Evolutionary conservation across 2,113 vertebrate species (phyloP).

Genomic region (Equus quagga): DNA sequence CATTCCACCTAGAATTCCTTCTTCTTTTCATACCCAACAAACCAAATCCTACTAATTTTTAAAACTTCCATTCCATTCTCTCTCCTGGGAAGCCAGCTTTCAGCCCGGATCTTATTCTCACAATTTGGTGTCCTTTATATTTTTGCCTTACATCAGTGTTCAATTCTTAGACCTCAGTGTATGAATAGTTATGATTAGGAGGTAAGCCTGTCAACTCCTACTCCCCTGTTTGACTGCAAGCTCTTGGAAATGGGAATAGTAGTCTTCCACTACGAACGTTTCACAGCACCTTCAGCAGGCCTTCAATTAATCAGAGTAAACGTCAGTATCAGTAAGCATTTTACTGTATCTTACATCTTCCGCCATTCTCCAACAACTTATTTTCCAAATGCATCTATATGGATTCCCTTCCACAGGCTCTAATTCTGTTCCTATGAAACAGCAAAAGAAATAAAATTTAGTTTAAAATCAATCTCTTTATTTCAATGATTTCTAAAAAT

Average conservation of each 20-base stretch:
- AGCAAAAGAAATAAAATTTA: conserved; percentile 69
- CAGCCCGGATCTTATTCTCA: not conserved
- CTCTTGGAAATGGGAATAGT: not conserved
- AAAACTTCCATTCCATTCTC: not conserved
- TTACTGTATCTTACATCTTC: conserved; percentile 92
- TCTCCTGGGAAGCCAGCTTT: not conserved
- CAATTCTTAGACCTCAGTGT: not conserved
- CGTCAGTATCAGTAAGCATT: not conserved
- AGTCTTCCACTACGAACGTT: not conserved
- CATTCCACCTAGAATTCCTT: not conserved
- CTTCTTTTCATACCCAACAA: not conserved
- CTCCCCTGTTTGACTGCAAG: not conserved
- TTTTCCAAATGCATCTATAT: conserved; percentile 97
- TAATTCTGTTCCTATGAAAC: conserved; percentile 86
- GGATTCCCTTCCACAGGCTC: conserved; percentile 97
- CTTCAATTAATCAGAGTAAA: conserved; percentile 48
- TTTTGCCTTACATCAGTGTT: not conserved
- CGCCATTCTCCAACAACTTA: conserved; percentile 98
- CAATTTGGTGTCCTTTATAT: not conserved
- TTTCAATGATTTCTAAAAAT: conserved; percentile 45
- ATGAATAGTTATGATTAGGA: conserved; percentile 16
- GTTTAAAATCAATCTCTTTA: conserved; percentile 44
- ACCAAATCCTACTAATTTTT: conserved; percentile 21
- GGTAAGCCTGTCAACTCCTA: not conserved
- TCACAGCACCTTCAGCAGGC: not conserved